Evolutionary conservation across 2,888 invertebrate genomes (phyloP), one percentile per base, ranked within the genome.

Genomic region (Diarsia rubi): DNA sequence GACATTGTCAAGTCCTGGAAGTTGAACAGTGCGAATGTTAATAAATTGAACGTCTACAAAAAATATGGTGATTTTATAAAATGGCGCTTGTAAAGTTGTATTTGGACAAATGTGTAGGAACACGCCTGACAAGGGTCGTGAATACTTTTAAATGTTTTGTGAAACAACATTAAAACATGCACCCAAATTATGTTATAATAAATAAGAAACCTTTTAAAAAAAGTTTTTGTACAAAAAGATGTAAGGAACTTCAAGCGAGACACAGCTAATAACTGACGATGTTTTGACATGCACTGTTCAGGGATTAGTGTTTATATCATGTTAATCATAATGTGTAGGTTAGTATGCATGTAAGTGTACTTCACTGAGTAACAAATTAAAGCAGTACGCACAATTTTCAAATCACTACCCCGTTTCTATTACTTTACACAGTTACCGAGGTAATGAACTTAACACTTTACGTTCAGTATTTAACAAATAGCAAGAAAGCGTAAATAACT

Each of bases 101-200:
- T 89, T 89, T 87, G 85, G 81, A 90, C 88, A 91, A 90, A 91
- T 90, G 86, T 90, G 78, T 79, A 81, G 76, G 80, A 78, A 81
- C 77, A 88, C 77, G 84, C 86, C 85, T 92, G 92, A 93, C 92
- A 91, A 87, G 92, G 92, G 92, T 91, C 88, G 84, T 79, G 83
- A 86, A 81, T 86, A 82, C 86, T 87, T 89, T 91, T 89, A 89
- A 91, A 90, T 90, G 90, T 92, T 93, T 92, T 92, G 91, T 92
- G 83, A 88, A 92, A 91, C 90, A 91, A 89, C 88, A 87, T 84
- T 86, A 89, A 89, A 91, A 87, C 87, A 90, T 86, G 90, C 88
- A 88, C 86, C 86, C 88, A 91, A 90, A 91, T 93, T 90, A 92
- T 91, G 88, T 89, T 89, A 84, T 85, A 86, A 87, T 87, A 73